phyloP scores from a whole-genome alignment of 2,113 vertebrate species.

The Alligator sinensis region DNA sequence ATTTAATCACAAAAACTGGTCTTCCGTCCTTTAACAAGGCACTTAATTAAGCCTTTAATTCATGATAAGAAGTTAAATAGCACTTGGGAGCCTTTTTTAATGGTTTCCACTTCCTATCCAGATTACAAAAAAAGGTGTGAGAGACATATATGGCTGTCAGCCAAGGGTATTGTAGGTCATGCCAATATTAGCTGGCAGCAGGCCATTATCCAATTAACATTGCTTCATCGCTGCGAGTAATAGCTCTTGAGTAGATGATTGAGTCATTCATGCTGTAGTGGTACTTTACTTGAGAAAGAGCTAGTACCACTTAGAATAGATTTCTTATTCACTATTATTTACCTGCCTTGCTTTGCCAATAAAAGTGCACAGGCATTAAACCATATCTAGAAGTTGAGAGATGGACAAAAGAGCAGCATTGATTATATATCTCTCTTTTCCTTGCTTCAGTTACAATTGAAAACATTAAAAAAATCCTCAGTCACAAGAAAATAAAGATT shows the following conservation, averaged over 20 bases:
- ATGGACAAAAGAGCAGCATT: constrained; percentile 16
- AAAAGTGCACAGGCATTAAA: constrained; percentile 7
- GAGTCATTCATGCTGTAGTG: constrained; percentile 79
- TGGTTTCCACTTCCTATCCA: constrained; percentile 77
- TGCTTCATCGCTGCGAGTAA: constrained; percentile 81
- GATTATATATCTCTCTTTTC: constrained; percentile 18
- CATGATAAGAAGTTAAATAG: constrained; percentile 81
- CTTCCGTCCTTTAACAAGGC: constrained; percentile 76
- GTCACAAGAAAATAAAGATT: constrained; percentile 56
- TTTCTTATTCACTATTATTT: constrained; percentile 70
- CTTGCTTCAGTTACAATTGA: constrained; percentile 10
- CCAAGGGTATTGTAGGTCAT: constrained; percentile 81
- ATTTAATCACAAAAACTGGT: constrained; percentile 79
- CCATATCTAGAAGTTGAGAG: constrained; percentile 2
- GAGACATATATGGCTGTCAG: constrained; percentile 73
- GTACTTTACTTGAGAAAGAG: constrained; percentile 75
- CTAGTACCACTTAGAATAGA: constrained; percentile 66
- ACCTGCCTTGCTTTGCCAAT: constrained; percentile 67
- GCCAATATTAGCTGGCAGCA: constrained; percentile 82
- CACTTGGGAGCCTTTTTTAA: constrained; percentile 74
- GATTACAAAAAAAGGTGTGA: constrained; percentile 76
- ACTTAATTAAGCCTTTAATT: constrained; percentile 85
- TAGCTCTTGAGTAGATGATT: constrained; percentile 81
- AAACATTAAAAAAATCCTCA: constrained; percentile 13
- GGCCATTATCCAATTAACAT: constrained; percentile 88